These are phyloP conservation scores for Microcebus ravelobensis DNA, from an alignment of 2,113 vertebrate genomes.

Conservation along the genomic window DNA sequence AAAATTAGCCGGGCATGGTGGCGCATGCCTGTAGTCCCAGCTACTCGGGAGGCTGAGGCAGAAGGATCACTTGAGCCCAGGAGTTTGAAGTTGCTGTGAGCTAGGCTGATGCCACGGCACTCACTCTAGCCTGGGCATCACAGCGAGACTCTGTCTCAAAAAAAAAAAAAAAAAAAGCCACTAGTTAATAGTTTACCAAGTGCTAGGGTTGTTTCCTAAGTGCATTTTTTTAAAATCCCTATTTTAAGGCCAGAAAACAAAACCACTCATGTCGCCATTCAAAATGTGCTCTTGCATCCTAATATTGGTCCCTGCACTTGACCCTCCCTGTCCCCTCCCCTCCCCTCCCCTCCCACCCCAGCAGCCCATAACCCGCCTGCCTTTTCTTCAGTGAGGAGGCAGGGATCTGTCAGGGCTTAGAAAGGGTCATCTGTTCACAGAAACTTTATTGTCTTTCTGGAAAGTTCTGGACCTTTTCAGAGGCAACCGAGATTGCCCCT, in stretches of 20 bases:
- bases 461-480: neutral
- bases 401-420: neutral
- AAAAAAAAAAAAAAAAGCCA: neutral
- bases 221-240: neutral
- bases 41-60: too few relatives aligned
- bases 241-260: neutral
- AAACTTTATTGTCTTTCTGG: neutral
- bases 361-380: too few relatives aligned
- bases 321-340: rapidly evolving
- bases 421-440: neutral
- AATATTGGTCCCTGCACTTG: rapidly evolving
- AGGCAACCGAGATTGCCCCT: neutral
- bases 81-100: too few relatives aligned
- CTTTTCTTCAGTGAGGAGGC: neutral
- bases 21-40: too few relatives aligned
- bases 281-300: neutral
- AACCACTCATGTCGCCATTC: neutral
- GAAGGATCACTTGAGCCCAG: too few relatives aligned
- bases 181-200: neutral
- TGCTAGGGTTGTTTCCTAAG: neutral
- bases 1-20: too few relatives aligned
- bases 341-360: rapidly evolving
- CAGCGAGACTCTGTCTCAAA: too few relatives aligned
- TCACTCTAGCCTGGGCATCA: too few relatives aligned
- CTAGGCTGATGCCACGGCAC: too few relatives aligned